Base-by-base conservation (phyloP, 2,113 vertebrate species). In the Plecturocebus donacophilus region DNA sequence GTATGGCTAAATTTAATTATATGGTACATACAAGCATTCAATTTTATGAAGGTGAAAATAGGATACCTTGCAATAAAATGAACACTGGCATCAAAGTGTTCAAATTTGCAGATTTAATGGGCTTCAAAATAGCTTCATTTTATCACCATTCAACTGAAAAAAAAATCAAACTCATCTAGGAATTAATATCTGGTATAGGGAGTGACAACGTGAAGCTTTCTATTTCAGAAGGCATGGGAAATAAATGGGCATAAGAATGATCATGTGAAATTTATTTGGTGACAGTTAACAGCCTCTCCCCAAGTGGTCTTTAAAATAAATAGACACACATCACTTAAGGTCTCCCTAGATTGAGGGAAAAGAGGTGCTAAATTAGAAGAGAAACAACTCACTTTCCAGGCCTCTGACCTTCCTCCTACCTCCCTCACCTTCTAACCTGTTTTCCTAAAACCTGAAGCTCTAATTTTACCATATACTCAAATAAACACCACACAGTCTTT, bases 1-100 rank as follows among this genome's bases (percentile, higher is more conserved):
- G 96, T 97, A 47, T 95, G 95, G 95, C 94, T 98, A 98, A 96
- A 98, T 98, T 98, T 98, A 98, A 99, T 98, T 98, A 98, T 95
- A 98, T 97, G 91, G 91, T 97, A 98, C 97, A 98, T 66, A 87
- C 83, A 98, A 98, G 93, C 97, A 98, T 98, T 98, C 98, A 98
- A 83, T 98, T 99, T 98, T 98, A 98, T 98, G 98, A 97, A 98
- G 98, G 98, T 97, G 93, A 98, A 98, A 98, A 98, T 98, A 98
- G 73, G 83, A 98, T 97, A 96, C 68, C 82, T 98, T 97, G 94
- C 77, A 98, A 97, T 98, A 98, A 98, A 98, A 98, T 94, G 95
- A 98, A 92, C 80, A 96, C 35, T 97, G 87, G 82, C 49, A 97
- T 96, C 96, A 97, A 98, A 97, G 96, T 96, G 92, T 94, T 98